Evolutionary conservation across 2,113 vertebrate genomes (phyloP), one percentile per base, ranked within the genome.

Genomic region (Nerophis ophidion): DNA sequence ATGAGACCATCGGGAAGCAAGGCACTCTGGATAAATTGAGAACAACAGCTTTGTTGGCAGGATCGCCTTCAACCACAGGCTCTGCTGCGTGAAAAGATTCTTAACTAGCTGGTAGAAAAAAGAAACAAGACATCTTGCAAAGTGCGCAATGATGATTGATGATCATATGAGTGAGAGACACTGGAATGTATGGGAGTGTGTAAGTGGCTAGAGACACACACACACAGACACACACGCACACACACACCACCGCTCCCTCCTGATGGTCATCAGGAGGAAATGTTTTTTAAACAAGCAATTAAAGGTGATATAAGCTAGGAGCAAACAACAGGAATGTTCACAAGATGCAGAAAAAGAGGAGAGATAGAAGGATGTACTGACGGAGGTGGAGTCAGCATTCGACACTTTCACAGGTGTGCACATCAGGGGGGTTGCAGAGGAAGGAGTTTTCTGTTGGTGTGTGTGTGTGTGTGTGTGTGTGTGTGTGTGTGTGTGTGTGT

Each of bases 331-430:
- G 52, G 72, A 85, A 82, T 82, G 84, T 83, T 85, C 72, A 72
- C 70, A 61, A 33, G 59, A 71, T 49, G 40, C 17, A 76, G 62
- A 61, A 45, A 45, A 26, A 38, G 52, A 55, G 63, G 66, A 60
- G 57, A 65, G 52, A 45, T 35, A 45, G 58, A 63, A 57, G 63
- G 68, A 66, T 44, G 57, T 63, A 62, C 54, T 36, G 57, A 66
- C 66, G 12, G 51, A 66, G 64, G 60, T 42, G 66, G 54, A 71
- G 72, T 72, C 69, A 50, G 65, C 61, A 76, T 75, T 76, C 83
- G 83, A 80, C 84, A 83, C 84, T 84, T 86, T 86, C 79, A 66
- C 86, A 86, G 86, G 86, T 88, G 84, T 86, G 83, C 84, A 72
- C 84, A 72, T 75, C 82, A 70, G 83, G 84, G 83, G 86, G 77